phyloP scores from a whole-genome alignment of 2,113 vertebrate species.

The Mus spicilegus region DNA sequence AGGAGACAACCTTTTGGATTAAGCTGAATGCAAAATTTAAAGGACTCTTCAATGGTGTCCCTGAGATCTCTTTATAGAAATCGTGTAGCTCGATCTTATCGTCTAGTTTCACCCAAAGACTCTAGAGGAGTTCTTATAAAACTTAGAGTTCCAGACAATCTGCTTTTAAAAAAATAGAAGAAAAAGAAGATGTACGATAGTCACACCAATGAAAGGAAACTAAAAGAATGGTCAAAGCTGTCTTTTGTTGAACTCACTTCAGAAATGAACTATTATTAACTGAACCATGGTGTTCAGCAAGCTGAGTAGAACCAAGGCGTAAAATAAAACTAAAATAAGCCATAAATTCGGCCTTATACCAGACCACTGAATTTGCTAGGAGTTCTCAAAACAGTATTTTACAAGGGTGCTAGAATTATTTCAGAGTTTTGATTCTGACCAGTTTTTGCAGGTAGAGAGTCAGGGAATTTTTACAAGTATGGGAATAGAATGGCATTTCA shows the following conservation, averaged over 20 bases:
- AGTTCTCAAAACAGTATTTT: conserved; percentile 53
- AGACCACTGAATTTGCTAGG: conserved; percentile 41
- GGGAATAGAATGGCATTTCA: conserved; percentile 8
- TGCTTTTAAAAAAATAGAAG: not conserved
- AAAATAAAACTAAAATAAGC: conserved; percentile 72
- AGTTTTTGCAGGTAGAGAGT: conserved; percentile 18
- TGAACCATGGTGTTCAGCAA: conserved; percentile 49
- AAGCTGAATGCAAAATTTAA: not conserved
- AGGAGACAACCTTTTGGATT: not conserved
- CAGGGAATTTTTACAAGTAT: not conserved
- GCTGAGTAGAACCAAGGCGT: conserved; percentile 66
- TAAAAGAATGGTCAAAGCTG: conserved; percentile 65
- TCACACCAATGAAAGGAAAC: conserved; percentile 38
- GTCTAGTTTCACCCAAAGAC: not conserved
- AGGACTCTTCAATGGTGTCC: not conserved
- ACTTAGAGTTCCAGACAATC: conserved; percentile 8
- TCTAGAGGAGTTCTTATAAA: conserved; percentile 10
- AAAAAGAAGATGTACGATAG: conserved; percentile 4
- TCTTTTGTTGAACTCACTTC: conserved; percentile 69
- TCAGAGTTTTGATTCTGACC: conserved; percentile 44
- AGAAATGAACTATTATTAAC: conserved; percentile 74
- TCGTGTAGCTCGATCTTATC: not conserved
- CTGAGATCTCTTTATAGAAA: not conserved
- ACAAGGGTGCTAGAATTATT: not conserved
- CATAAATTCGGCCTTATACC: not conserved